phyloP scores from a whole-genome alignment of 2,888 invertebrate species.

The Drosophila kanekoi region DNA sequence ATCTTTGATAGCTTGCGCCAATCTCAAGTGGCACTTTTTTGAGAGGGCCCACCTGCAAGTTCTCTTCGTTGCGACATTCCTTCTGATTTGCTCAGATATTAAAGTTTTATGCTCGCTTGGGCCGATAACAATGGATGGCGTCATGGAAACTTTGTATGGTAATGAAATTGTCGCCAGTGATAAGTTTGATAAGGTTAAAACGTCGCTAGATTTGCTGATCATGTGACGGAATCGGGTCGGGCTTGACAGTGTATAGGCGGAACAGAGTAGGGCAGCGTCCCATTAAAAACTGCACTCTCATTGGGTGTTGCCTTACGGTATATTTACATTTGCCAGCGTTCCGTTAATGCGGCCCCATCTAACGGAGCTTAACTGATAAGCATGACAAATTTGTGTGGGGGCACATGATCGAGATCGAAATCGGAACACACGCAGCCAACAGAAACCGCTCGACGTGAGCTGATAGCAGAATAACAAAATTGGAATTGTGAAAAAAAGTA shows the following conservation, averaged over 20 bases:
- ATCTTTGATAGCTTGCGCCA: conserved; percentile 30
- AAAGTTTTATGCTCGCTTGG: conserved; percentile 41
- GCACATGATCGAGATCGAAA: conserved; percentile 69
- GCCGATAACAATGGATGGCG: conserved; percentile 52
- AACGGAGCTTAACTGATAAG: conserved; percentile 65
- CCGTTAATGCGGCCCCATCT: conserved; percentile 14
- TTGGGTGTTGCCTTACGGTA: conserved; percentile 2
- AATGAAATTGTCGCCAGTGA: conserved; percentile 25
- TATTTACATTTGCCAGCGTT: conserved; percentile 26
- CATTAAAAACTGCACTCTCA: conserved; percentile 11
- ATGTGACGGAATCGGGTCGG: conserved; percentile 48
- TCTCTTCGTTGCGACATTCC: neutral
- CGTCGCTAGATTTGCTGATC: conserved; percentile 24
- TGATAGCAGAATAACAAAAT: conserved; percentile 20
- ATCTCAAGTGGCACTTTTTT: conserved; percentile 41
- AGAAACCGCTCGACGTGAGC: conserved; percentile 17
- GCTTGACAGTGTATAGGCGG: neutral
- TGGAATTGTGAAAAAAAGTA: neutral
- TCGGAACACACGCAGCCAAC: conserved; percentile 25
- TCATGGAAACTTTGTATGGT: conserved; percentile 62
- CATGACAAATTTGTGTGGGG: conserved; percentile 72
- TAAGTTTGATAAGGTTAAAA: conserved; percentile 18
- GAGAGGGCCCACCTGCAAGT: conserved; percentile 26
- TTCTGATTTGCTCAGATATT: neutral
- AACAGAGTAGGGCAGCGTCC: neutral